A percentile compares a stretch with the other conserved stretches of the same genome.
phyloP scores from a whole-genome alignment of 1,140 invertebrate genomes.

The Mya arenaria region DNA sequence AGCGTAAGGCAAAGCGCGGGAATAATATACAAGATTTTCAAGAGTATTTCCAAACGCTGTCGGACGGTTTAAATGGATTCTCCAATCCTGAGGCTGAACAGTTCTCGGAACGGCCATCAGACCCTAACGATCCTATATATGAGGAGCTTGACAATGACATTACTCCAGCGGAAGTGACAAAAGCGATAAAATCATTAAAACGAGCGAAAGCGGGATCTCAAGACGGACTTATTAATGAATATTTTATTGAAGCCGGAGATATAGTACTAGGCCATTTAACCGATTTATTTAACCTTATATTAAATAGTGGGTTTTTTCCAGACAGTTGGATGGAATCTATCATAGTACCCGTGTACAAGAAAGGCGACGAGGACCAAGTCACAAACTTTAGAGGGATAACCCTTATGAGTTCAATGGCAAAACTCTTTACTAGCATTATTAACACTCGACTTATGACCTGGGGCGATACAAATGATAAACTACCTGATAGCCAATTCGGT shows the following conservation, averaged over 20 bases:
- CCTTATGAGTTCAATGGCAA: too few species aligned
- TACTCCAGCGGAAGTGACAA: not conserved
- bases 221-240: slow-evolving; percentile 15
- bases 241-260: slow-evolving; percentile 15
- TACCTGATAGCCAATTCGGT: too few species aligned
- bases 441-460: too few species aligned
- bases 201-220: not conserved
- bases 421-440: too few species aligned
- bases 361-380: not conserved
- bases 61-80: not conserved
- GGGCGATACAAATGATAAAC: too few species aligned
- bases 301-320: not conserved
- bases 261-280: not conserved
- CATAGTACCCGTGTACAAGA: not conserved
- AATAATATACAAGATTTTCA: not conserved
- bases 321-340: not conserved
- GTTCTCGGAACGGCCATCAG: not conserved
- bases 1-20: not conserved
- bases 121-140: not conserved
- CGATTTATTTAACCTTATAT: slow-evolving; percentile 1
- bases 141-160: not conserved
- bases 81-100: not conserved
- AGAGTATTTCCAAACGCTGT: not conserved
- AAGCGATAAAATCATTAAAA: not conserved
- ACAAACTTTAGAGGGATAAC: not conserved